phyloP scores from a whole-genome alignment of 2,888 invertebrate genomes.

The Parochlus steinenii region DNA sequence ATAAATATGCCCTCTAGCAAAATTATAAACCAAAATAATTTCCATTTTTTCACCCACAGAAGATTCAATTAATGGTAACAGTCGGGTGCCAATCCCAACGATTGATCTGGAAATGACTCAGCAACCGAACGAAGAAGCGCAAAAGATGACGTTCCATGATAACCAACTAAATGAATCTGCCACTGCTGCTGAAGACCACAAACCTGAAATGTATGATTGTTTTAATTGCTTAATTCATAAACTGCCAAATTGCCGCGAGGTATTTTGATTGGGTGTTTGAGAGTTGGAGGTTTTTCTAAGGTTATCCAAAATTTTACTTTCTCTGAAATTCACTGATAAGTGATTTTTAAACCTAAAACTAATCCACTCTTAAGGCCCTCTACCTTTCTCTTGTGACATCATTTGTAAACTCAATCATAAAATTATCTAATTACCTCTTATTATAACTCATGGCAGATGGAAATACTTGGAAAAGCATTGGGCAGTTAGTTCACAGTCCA shows the following conservation, averaged over 20 bases:
- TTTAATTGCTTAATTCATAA: no score
- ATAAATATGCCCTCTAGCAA: no score
- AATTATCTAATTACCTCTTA: slow-evolving; percentile 8
- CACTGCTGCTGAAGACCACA: background rate
- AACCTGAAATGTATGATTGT: slow-evolving; percentile 4
- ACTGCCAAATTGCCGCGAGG: no score
- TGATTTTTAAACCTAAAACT: no score
- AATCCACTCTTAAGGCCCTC: no score
- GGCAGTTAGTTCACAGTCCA: slow-evolving; percentile 23
- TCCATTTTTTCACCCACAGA: no score
- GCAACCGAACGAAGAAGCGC: slow-evolving; percentile 9
- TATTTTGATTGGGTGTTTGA: no score
- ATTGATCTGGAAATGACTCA: slow-evolving; percentile 13
- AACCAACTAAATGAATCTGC: slow-evolving; percentile 1
- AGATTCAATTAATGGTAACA: background rate
- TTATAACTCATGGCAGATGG: slow-evolving; percentile 21
- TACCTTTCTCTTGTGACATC: background rate
- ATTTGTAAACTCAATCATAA: background rate
- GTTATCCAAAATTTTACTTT: background rate
- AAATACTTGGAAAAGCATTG: slow-evolving; percentile 23
- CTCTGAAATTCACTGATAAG: background rate
- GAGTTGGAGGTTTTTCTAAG: background rate
- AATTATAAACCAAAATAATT: no score
- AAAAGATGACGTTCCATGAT: slow-evolving; percentile 8
- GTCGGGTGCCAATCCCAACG: slow-evolving; percentile 7